A percentile compares a stretch with the other conserved stretches of the same genome.
phyloP scores from a whole-genome alignment of 2,888 invertebrate genomes.

The Macrophya annulata region DNA sequence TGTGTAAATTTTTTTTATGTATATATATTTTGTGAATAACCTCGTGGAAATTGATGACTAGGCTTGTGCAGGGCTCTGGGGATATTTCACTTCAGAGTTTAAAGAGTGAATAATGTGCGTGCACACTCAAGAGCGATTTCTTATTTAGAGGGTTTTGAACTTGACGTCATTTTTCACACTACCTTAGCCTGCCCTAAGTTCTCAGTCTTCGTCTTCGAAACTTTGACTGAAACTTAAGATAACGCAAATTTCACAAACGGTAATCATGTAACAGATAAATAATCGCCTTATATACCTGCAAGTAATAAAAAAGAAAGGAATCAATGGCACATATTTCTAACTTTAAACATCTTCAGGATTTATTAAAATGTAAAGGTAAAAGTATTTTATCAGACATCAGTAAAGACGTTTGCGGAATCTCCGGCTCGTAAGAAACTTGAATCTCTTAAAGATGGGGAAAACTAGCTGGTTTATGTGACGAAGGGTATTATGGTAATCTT shows the following conservation, averaged over 20 bases:
- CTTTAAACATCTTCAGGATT: neutral
- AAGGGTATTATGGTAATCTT: constrained; percentile 72
- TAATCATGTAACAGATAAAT: neutral
- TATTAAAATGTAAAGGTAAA: neutral
- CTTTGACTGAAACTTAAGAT: neutral
- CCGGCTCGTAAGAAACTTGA: constrained; percentile 60
- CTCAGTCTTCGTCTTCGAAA: neutral
- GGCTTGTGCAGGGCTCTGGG: constrained; percentile 59
- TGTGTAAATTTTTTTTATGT: constrained; percentile 33
- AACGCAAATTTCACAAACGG: neutral
- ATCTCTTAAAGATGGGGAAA: constrained; percentile 54
- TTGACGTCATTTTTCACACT: constrained; percentile 73
- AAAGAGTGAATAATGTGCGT: constrained; percentile 61
- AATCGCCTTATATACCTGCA: neutral
- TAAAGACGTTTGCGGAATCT: constrained; percentile 62
- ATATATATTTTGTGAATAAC: constrained; percentile 55
- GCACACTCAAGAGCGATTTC: constrained; percentile 69
- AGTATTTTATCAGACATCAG: constrained; percentile 37
- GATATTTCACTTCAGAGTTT: constrained; percentile 66
- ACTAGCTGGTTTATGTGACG: constrained; percentile 61
- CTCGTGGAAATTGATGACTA: constrained; percentile 71
- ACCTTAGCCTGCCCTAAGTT: constrained; percentile 49
- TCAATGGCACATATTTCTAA: neutral
- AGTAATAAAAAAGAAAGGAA: neutral
- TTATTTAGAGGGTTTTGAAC: constrained; percentile 73